These are phyloP conservation scores for Drusus annulatus DNA, from an alignment of 1,140 invertebrate species.

Conservation along the genomic window DNA sequence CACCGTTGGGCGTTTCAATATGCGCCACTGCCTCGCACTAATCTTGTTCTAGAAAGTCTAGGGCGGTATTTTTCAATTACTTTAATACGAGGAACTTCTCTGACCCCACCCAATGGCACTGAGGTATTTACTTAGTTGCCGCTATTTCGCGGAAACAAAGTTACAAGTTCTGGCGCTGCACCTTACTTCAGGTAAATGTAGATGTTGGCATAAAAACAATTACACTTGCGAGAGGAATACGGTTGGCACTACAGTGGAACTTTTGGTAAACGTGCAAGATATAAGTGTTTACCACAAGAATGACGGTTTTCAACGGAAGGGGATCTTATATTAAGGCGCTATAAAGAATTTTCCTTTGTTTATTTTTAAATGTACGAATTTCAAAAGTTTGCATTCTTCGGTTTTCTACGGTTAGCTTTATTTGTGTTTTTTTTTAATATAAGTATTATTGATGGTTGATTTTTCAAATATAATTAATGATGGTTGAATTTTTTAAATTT, in stretches of 20 bases:
- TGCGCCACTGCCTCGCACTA: not conserved
- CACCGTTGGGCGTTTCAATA: too few relatives aligned
- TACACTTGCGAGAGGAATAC: slow-evolving; percentile 1
- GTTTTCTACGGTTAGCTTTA: not conserved
- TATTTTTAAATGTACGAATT: not conserved
- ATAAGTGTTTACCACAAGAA: not conserved
- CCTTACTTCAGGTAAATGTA: slow-evolving; percentile 30
- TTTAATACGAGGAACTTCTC: slow-evolving; percentile 38
- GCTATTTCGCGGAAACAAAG: slow-evolving; percentile 51
- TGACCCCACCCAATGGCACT: slow-evolving; percentile 16
- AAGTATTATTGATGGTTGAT: too few relatives aligned
- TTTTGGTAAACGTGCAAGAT: not conserved
- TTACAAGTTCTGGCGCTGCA: slow-evolving; percentile 42
- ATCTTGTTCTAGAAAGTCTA: slow-evolving; percentile 15
- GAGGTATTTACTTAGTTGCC: slow-evolving; percentile 49
- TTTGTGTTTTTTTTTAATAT: not conserved
- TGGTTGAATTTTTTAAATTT: too few relatives aligned
- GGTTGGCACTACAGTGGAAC: too few relatives aligned
- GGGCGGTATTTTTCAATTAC: slow-evolving; percentile 42
- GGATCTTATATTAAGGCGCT: not conserved
- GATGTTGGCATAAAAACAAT: slow-evolving; percentile 30
- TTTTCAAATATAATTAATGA: too few relatives aligned
- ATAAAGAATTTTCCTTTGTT: not conserved
- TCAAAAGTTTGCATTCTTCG: not conserved
- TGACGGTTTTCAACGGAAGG: too few relatives aligned